A percentile compares a stretch with the other conserved stretches of the same genome.
phyloP scores from a whole-genome alignment of 2,888 invertebrate genomes.

The Girardia tigrina region DNA sequence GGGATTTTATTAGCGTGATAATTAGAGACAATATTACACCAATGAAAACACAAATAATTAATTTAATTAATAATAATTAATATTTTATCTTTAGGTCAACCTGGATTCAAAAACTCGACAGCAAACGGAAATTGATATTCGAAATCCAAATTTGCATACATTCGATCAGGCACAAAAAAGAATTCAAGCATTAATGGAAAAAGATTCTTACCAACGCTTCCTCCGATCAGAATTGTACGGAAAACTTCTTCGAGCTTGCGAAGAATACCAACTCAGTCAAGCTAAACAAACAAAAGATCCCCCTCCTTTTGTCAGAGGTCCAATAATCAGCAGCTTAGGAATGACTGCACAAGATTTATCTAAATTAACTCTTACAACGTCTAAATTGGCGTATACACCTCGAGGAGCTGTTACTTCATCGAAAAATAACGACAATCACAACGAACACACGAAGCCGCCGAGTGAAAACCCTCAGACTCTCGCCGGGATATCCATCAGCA shows the following conservation, averaged over 20 bases:
- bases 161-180: conserved; percentile 54
- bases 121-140: conserved; percentile 46
- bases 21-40: too few species aligned
- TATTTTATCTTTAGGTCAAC: conserved; percentile 51
- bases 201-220: conserved; percentile 11
- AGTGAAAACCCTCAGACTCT: neutral
- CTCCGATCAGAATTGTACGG: neutral
- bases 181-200: conserved; percentile 2
- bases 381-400: neutral
- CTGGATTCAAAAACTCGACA: conserved; percentile 53
- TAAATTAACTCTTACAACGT: neutral
- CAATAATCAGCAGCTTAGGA: conserved; percentile 1
- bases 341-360: conserved; percentile 7
- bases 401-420: neutral
- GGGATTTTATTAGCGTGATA: too few species aligned
- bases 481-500: neutral
- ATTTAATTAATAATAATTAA: neutral
- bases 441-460: neutral
- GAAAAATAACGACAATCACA: neutral
- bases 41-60: too few species aligned
- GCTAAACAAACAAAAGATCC: conserved; percentile 7
- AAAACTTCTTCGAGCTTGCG: neutral
- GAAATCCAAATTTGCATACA: conserved; percentile 50
- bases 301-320: neutral
- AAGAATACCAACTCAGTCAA: neutral